Conservation (phyloP, 1,140 invertebrate genomes). For the Drosophila rhopaloa region DNA sequence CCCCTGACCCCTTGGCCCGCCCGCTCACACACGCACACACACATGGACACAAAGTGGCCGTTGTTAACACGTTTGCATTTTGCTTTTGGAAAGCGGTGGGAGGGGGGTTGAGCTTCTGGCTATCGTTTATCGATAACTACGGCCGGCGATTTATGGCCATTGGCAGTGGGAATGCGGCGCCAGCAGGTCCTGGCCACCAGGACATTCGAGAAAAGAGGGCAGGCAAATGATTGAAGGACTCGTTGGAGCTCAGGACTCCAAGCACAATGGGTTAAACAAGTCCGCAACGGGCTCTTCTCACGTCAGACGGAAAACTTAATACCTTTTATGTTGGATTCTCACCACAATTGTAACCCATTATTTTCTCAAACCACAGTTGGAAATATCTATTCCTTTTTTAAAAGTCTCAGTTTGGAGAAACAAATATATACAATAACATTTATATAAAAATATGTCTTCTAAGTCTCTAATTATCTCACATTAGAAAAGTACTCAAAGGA, state of each 20-base stretch:
- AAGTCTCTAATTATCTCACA: slow-evolving; percentile 16
- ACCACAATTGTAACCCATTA: too few relatives aligned
- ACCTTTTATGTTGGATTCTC: too few relatives aligned
- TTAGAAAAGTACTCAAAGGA: background rate
- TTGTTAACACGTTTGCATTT: slow-evolving; percentile 82
- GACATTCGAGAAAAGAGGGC: slow-evolving; percentile 22
- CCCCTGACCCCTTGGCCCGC: background rate
- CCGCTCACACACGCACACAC: slow-evolving; percentile 3
- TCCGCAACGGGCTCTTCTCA: background rate
- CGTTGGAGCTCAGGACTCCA: background rate
- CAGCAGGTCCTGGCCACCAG: slow-evolving; percentile 42
- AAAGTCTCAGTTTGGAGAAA: too few relatives aligned
- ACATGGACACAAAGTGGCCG: slow-evolving; percentile 59
- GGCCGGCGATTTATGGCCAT: slow-evolving; percentile 41
- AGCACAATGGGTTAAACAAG: background rate
- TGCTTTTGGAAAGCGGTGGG: slow-evolving; percentile 31
- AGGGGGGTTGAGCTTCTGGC: slow-evolving; percentile 18
- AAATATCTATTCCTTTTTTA: too few relatives aligned
- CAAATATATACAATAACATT: too few relatives aligned
- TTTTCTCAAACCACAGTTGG: too few relatives aligned
- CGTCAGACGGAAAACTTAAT: background rate
- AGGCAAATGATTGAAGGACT: slow-evolving; percentile 42
- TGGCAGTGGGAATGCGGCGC: slow-evolving; percentile 58
- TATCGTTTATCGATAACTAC: slow-evolving; percentile 79
- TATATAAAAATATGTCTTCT: background rate